A percentile compares a stretch with the other conserved stretches of the same genome.
These are phyloP conservation scores for Pseudochirops cupreus DNA, from an alignment of 2,797 vertebrate genomes.

Conservation along the genomic window DNA sequence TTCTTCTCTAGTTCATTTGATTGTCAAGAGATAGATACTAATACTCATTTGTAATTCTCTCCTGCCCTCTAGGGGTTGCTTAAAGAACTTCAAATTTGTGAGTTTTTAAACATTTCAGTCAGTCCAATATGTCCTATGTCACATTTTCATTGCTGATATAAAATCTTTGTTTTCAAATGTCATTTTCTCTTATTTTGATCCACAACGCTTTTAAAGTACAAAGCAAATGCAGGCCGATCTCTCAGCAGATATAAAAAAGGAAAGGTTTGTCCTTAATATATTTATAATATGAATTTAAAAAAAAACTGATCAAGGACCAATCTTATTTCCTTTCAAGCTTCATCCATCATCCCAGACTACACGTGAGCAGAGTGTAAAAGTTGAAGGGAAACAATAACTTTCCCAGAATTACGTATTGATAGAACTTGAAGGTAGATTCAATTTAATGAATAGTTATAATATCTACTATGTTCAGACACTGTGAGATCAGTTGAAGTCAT, in stretches of 20 bases:
- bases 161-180: neutral
- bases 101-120: too few species aligned
- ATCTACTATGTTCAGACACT: neutral
- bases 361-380: neutral
- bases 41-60: neutral
- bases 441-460: neutral
- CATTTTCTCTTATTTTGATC: neutral
- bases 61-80: conserved; percentile 66
- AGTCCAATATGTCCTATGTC: neutral
- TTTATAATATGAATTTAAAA: neutral
- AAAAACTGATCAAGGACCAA: neutral
- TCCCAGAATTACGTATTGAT: neutral
- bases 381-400: neutral
- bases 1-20: neutral
- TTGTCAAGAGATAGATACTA: rapidly evolving
- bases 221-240: neutral
- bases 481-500: neutral
- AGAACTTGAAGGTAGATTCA: neutral
- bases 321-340: neutral
- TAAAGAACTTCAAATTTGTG: neutral
- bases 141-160: neutral
- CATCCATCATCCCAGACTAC: neutral
- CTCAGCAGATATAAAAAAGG: neutral
- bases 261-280: neutral
- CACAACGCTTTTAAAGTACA: neutral